These are phyloP conservation scores for Chloromyia formosa DNA, from an alignment of 2,888 invertebrate genomes.

Conservation along the genomic window DNA sequence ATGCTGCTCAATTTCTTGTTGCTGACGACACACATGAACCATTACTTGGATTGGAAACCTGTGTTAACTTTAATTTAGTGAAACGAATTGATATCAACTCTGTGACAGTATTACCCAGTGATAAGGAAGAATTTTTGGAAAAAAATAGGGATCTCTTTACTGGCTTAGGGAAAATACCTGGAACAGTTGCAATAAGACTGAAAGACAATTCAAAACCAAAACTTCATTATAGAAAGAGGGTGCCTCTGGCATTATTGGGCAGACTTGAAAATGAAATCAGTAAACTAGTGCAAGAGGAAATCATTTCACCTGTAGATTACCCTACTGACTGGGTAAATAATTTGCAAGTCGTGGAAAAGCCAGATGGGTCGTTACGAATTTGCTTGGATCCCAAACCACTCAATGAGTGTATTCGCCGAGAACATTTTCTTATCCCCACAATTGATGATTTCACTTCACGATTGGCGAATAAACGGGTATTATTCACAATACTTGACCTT, in stretches of 20 bases:
- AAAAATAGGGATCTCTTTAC: constrained; percentile 32
- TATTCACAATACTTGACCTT: constrained; percentile 31
- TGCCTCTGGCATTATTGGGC: constrained; percentile 42
- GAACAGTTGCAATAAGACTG: constrained; percentile 45
- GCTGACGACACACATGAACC: too few species aligned
- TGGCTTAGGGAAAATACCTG: constrained; percentile 46
- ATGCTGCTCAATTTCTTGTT: too few species aligned
- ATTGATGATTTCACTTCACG: constrained; percentile 48
- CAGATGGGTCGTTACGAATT: constrained; percentile 50
- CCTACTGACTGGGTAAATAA: constrained; percentile 53
- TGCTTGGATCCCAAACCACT: constrained; percentile 47
- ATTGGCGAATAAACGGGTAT: constrained; percentile 44
- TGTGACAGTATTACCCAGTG: too few species aligned
- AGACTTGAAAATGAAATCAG: constrained; percentile 45
- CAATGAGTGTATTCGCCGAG: constrained; percentile 52
- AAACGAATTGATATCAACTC: too few species aligned
- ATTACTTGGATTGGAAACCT: too few species aligned
- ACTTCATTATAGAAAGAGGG: constrained; percentile 48
- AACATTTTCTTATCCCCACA: too few species aligned
- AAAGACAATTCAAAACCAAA: constrained; percentile 48
- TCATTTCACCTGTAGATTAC: constrained; percentile 51
- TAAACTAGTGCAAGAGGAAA: constrained; percentile 41
- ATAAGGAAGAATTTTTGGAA: constrained; percentile 32
- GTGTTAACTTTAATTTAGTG: too few species aligned
- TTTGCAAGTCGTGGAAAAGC: constrained; percentile 52